Evolutionary conservation across 2,797 vertebrate genomes (phyloP), one percentile per base, ranked within the genome.

Genomic region (Euthynnus affinis): DNA sequence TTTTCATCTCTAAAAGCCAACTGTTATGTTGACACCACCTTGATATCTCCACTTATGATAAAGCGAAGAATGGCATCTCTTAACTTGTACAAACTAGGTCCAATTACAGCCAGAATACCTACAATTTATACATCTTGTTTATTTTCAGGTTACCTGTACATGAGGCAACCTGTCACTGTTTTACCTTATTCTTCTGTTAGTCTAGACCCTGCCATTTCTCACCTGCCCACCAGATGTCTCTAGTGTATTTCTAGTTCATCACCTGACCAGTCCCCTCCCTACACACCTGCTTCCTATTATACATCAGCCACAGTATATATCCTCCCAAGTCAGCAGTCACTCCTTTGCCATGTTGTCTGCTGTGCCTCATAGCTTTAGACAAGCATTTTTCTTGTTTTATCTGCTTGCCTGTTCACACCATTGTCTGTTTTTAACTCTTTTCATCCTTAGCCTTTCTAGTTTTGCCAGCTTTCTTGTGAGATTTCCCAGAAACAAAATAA

Each of bases 271-370:
- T 71, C 48, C 62, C 56, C 55, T 61, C 32, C 32, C 44, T 23
- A 8, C 42, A 76, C 55, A 70, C 61, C 64, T 65, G 49, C 60
- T 56, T 69, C 32, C 65, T 25, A 42, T 69, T 15, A 0, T n/a
- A 60, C 63, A 60, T 44, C 49, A 62, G 17, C 17, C 40, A 3
- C 74, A 27, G 40, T 49, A 34, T 23, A 37, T 3, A 40, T 22
- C n/a, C 51, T 42, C 42, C 18, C 69, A 44, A 69, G 14, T 32
- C 46, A 58, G 37, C 48, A 14, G n/a, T 55, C 6, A 2, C 22
- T 14, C 7, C 23, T 52, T 48, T 18, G 18, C n/a, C 9, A 37
- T 25, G 37, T 27, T 27, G 18, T 42, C 18, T 40, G 1, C 56
- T 29, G 5, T 10, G 15, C 29, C 42, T 44, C 14, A 2, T 29